Percentiles rank a stretch among this genome's conserved stretches.
Conservation (phyloP, 2,797 vertebrate genomes). For the Lagodon rhomboides region DNA sequence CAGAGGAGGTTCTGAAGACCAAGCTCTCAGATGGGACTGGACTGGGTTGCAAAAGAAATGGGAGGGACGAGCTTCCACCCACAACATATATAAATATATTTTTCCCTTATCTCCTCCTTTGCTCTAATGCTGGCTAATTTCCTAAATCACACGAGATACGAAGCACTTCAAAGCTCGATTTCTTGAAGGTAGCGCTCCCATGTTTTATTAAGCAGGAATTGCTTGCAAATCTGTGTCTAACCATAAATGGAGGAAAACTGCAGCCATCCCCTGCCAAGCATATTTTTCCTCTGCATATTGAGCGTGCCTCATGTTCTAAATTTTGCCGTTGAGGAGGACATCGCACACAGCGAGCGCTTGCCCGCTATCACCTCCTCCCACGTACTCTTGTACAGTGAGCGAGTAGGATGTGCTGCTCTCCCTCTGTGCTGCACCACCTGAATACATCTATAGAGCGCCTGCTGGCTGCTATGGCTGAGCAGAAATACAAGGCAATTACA, state of each 20-base stretch:
- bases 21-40: slow-evolving; percentile 52
- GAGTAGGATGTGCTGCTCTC: slow-evolving; percentile 78
- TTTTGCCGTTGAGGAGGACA: slow-evolving; percentile 72
- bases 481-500: slow-evolving; percentile 43
- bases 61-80: slow-evolving; percentile 55
- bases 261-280: slow-evolving; percentile 48
- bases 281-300: slow-evolving; percentile 67
- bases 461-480: slow-evolving; percentile 10
- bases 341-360: slow-evolving; percentile 70
- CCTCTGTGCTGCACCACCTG: slow-evolving; percentile 62
- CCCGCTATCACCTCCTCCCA: slow-evolving; percentile 83
- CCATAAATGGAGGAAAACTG: slow-evolving; percentile 46
- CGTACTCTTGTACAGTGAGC: slow-evolving; percentile 72
- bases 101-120: neutral
- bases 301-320: slow-evolving; percentile 69
- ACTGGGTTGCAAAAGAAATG: slow-evolving; percentile 51
- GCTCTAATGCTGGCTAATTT: slow-evolving; percentile 18
- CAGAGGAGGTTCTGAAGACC: slow-evolving; percentile 69
- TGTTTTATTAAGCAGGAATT: slow-evolving; percentile 31
- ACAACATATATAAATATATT: slow-evolving; percentile 15
- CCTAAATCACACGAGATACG: slow-evolving; percentile 7
- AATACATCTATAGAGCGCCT: slow-evolving; percentile 53
- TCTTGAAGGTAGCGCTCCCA: neutral
- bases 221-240: slow-evolving; percentile 26
- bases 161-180: neutral